phyloP scores from a whole-genome alignment of 2,113 vertebrate genomes.

The Cynocephalus volans region DNA sequence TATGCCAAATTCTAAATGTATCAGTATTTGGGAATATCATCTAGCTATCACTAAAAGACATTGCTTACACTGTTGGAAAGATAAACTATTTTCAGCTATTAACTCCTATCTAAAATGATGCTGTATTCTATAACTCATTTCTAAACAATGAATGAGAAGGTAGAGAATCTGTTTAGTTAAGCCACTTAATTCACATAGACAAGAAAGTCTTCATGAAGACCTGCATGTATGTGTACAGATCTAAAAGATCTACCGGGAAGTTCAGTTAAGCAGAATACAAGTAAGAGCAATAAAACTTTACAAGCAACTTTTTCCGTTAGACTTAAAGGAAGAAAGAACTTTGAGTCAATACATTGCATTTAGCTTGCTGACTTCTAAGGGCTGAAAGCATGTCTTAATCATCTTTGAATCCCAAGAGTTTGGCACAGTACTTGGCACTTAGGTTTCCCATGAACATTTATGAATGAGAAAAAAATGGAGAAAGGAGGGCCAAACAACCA shows the following conservation, averaged over 20 bases:
- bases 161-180: slow-evolving; percentile 7
- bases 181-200: slow-evolving; percentile 11
- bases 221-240: neutral
- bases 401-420: neutral
- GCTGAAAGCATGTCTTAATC: neutral
- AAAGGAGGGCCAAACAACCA: neutral
- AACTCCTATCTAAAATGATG: slow-evolving; percentile 37
- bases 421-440: neutral
- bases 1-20: neutral
- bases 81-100: slow-evolving; percentile 41
- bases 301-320: neutral
- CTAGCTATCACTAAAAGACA: slow-evolving; percentile 3
- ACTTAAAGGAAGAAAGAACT: neutral
- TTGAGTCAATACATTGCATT: neutral
- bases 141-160: neutral
- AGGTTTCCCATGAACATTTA: neutral
- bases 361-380: neutral
- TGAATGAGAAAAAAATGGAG: neutral
- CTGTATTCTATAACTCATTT: slow-evolving; percentile 44
- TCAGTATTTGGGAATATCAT: neutral
- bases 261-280: slow-evolving; percentile 41
- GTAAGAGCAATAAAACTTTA: neutral
- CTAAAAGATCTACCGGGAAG: neutral
- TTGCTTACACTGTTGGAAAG: slow-evolving; percentile 27
- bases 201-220: neutral